Evolutionary conservation across 2,888 invertebrate genomes (phyloP), one percentile per base, ranked within the genome.

Genomic region (Drosophila maculinotata): DNA sequence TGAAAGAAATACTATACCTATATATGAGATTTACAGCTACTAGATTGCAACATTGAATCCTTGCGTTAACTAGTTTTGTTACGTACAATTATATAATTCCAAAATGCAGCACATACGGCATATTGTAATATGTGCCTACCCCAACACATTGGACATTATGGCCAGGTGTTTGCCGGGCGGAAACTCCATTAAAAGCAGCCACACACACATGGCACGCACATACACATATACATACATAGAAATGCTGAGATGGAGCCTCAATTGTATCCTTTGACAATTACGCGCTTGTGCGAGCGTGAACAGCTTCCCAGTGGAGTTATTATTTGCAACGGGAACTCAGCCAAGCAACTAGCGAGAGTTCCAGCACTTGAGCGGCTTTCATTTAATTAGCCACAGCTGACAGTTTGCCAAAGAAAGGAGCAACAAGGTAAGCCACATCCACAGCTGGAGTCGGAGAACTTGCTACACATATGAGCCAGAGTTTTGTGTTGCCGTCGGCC

Each of bases 311-410:
- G 25, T 52, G 41, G 47, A 64, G 64, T 36, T 47, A 15, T 41
- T 12, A 39, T 65, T 54, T 59, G 47, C 49, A 45, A 14, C 36
- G 7, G 31, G 6, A 33, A 31, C 20, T 48, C 51, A 69, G 56
- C 59, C 78, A 77, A 57, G 58, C 76, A 66, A 71, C 78, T 84
- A 78, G 84, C 81, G 73, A 80, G 78, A 80, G 76, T 67, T 69
- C 60, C 79, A 81, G 82, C 82, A 84, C 82, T 82, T 82, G 75
- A 60, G 42, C 47, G 70, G 69, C 82, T 81, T 82, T 82, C 77
- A 82, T 82, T 82, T 82, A 82, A 82, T 82, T 82, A 82, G 82
- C 85, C 82, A 82, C 85, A 82, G 82, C 79, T 82, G 82, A 82
- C 82, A 82, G 82, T 82, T 82, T 70, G 76, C 75, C 72, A 58